Percentiles rank a stretch among this genome's conserved stretches.
Conservation (phyloP, 2,888 invertebrate genomes). For the Chalcis sispes region DNA sequence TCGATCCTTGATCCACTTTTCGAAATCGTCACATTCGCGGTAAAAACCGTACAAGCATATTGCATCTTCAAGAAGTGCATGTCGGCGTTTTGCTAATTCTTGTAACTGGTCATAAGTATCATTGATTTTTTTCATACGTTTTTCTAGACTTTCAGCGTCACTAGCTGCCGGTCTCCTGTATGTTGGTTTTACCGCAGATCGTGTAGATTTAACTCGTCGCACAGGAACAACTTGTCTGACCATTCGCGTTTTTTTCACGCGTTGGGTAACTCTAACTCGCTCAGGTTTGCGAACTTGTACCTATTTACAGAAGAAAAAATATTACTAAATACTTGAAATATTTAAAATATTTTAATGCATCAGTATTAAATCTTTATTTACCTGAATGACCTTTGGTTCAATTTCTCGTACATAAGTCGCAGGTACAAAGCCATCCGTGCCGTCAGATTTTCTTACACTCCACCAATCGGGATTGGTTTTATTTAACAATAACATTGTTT, state of each 20-base stretch:
- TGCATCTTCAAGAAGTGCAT: conserved; percentile 92
- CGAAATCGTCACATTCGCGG: conserved; percentile 98
- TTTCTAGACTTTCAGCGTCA: conserved; percentile 88
- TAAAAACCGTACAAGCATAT: conserved; percentile 95
- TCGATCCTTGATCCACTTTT: conserved; percentile 97
- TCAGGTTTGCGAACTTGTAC: conserved; percentile 91
- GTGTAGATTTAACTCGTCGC: conserved; percentile 79
- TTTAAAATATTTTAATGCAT: neutral
- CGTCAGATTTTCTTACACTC: conserved; percentile 95
- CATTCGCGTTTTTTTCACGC: conserved; percentile 93
- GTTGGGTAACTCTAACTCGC: conserved; percentile 88
- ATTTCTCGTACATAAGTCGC: conserved; percentile 97
- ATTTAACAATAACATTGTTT: conserved; percentile 93
- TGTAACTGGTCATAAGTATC: conserved; percentile 88
- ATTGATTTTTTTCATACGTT: conserved; percentile 87
- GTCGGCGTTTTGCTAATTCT: conserved; percentile 87
- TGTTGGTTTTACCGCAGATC: conserved; percentile 73
- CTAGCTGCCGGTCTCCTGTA: conserved; percentile 73
- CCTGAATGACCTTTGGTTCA: conserved; percentile 86
- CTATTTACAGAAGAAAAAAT: neutral
- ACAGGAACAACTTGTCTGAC: conserved; percentile 91
- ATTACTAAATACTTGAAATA: neutral
- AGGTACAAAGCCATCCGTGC: conserved; percentile 97
- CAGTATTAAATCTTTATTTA: conserved; percentile 72
- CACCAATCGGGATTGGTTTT: conserved; percentile 99